Evolutionary conservation across 2,797 vertebrate genomes (phyloP).

Genomic region (Semaprochilodus insignis): DNA sequence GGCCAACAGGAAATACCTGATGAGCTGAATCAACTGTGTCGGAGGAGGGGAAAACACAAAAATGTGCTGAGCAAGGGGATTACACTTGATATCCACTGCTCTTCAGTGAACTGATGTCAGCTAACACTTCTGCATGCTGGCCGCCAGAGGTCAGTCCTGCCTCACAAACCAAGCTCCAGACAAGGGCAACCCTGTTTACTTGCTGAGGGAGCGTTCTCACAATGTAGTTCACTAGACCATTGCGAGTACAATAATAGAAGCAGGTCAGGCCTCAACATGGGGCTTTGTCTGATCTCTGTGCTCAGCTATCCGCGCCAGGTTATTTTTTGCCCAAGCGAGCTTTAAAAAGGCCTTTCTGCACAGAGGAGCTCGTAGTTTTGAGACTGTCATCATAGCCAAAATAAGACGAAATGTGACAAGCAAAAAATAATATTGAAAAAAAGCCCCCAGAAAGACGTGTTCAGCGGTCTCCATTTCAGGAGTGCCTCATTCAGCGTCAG

Average conservation of each 20-base stretch:
- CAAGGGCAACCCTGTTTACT: slow-evolving; percentile 54
- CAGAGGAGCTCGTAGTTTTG: slow-evolving; percentile 58
- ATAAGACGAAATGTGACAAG: slow-evolving; percentile 60
- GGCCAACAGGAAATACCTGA: too few relatives aligned
- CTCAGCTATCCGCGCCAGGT: slow-evolving; percentile 44
- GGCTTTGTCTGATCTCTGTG: slow-evolving; percentile 59
- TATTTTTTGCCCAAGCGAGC: slow-evolving; percentile 58
- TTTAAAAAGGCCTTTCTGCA: slow-evolving; percentile 59
- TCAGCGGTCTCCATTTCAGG: slow-evolving; percentile 69
- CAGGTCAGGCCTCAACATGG: slow-evolving; percentile 56
- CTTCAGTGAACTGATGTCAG: background rate
- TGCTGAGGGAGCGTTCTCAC: slow-evolving; percentile 52
- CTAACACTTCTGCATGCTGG: background rate
- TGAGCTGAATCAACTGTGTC: background rate
- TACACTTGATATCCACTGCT: background rate
- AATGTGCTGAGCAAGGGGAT: background rate
- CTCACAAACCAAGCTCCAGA: slow-evolving; percentile 19
- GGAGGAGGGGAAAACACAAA: background rate
- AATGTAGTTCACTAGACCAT: slow-evolving; percentile 71
- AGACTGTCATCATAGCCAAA: slow-evolving; percentile 65
- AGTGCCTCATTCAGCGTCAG: slow-evolving; percentile 61
- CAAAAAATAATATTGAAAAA: slow-evolving; percentile 57
- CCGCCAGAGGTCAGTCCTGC: slow-evolving; percentile 74
- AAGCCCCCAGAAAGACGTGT: background rate
- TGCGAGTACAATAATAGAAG: slow-evolving; percentile 64